Evolutionary conservation across 2,113 vertebrate species (phyloP).

Genomic region (Sapajus apella): DNA sequence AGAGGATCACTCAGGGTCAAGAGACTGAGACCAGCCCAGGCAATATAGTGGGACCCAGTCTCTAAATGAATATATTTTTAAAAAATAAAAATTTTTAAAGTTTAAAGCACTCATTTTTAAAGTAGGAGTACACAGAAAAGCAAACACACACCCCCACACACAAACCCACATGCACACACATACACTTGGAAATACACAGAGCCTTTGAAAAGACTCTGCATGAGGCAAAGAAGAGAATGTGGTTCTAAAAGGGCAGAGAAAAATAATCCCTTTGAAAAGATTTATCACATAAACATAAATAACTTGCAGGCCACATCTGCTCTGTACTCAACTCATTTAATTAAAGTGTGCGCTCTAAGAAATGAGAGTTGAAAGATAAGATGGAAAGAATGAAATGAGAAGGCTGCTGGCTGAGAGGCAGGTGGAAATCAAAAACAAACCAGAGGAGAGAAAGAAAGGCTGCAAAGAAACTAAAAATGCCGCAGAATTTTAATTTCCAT

Average conservation of each 20-base stretch:
- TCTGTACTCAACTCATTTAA: not conserved
- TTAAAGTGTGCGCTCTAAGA: not conserved
- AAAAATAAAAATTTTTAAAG: not conserved
- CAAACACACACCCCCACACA: not conserved
- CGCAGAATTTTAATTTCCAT: not conserved
- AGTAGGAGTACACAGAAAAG: not conserved
- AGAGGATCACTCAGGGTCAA: not conserved
- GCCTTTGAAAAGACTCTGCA: not conserved
- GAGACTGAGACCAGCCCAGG: not conserved
- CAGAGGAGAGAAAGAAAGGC: not conserved
- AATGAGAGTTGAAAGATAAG: not conserved
- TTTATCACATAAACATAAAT: not conserved
- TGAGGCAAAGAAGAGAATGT: not conserved
- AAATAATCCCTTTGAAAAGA: not conserved
- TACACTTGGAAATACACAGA: not conserved
- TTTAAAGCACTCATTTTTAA: not conserved
- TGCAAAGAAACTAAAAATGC: not conserved
- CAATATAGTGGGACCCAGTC: not conserved
- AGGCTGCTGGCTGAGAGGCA: not conserved
- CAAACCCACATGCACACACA: not conserved
- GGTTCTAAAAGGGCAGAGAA: not conserved
- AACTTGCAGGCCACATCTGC: constrained; percentile 15
- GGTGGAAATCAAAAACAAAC: not conserved
- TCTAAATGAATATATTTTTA: not conserved
- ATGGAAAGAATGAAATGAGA: not conserved